Conservation (phyloP, 2,888 invertebrate genomes). For the Cosmorhoe ocellata region DNA sequence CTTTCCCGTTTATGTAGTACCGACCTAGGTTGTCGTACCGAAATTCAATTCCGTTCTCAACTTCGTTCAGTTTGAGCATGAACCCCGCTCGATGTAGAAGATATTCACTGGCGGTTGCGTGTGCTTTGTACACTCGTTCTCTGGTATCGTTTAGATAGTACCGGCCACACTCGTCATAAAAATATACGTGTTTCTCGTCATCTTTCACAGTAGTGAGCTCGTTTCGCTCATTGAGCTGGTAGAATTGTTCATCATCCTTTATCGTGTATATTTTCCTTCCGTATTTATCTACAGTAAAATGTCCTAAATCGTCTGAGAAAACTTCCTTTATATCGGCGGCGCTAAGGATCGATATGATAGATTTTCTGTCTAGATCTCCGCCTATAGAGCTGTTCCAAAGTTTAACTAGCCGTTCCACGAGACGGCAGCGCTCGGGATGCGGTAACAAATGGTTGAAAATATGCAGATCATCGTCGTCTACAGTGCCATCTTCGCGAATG, state of each 20-base stretch:
- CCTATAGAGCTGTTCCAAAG: conserved; percentile 41
- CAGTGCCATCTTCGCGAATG: not conserved
- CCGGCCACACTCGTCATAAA: conserved; percentile 47
- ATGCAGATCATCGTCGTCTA: conserved; percentile 17
- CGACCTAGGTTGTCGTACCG: conserved; percentile 44
- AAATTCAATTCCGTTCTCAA: conserved; percentile 36
- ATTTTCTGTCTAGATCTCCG: conserved; percentile 24
- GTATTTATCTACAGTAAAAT: conserved; percentile 41
- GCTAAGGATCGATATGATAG: conserved; percentile 47
- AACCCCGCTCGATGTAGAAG: conserved; percentile 31
- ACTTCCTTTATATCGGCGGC: conserved; percentile 38
- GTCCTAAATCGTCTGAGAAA: conserved; percentile 41
- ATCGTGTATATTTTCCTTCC: conserved; percentile 45
- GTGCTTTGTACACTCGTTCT: conserved; percentile 41
- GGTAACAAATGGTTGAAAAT: conserved; percentile 50
- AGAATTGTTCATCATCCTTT: conserved; percentile 29
- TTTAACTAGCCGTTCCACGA: conserved; percentile 40
- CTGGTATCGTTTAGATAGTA: conserved; percentile 38
- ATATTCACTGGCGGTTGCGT: conserved; percentile 42
- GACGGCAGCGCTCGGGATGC: conserved; percentile 37
- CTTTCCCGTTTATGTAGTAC: conserved; percentile 37
- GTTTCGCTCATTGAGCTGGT: conserved; percentile 42
- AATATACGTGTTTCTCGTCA: conserved; percentile 43
- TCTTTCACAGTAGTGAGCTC: conserved; percentile 39
- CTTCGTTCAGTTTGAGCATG: conserved; percentile 40